phyloP scores from a whole-genome alignment of 2,797 vertebrate genomes.

The Lemur catta region DNA sequence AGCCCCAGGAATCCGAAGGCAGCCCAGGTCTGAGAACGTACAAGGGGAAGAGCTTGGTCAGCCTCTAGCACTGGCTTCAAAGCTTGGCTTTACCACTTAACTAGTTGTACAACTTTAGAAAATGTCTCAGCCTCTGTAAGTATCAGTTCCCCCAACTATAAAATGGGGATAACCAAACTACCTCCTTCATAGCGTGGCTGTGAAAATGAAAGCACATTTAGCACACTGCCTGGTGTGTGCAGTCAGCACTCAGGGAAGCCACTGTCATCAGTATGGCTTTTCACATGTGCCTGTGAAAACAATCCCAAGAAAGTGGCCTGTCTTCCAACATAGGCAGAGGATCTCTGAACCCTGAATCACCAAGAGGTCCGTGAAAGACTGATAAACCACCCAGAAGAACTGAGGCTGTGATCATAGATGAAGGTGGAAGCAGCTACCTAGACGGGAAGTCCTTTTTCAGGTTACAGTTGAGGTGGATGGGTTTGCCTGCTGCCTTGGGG shows the following conservation, averaged over 20 bases:
- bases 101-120: background rate
- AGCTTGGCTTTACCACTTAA: background rate
- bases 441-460: background rate
- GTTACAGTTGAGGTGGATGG: background rate
- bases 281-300: background rate
- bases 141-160: background rate
- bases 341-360: background rate
- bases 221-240: background rate
- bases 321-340: background rate
- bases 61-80: background rate
- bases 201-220: background rate
- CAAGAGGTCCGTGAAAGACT: background rate
- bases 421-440: background rate
- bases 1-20: background rate
- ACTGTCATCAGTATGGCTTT: background rate
- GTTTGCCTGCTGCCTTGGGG: background rate
- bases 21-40: background rate
- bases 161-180: background rate
- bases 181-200: background rate
- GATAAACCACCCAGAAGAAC: background rate
- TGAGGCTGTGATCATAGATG: too few species aligned
- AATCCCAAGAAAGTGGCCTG: background rate
- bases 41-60: too few species aligned
- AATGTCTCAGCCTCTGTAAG: background rate
- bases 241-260: background rate